Base-by-base conservation (phyloP, 2,888 invertebrate species). In the Parnassius glacialis region DNA sequence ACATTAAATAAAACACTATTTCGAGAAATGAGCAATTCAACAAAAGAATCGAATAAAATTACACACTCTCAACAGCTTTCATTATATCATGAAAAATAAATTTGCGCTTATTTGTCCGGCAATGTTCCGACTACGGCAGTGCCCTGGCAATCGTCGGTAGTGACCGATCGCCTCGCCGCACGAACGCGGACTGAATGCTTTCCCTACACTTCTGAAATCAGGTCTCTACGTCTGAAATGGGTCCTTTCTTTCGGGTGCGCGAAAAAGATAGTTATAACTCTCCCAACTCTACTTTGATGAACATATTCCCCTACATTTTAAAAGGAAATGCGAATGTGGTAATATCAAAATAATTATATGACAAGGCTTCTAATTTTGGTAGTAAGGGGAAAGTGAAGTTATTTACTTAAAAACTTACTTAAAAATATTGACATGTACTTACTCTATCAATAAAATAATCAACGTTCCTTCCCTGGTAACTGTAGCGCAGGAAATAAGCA, bases 151-250 rank as follows among this genome's bases (percentile, higher is more conserved):
- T 66, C 73, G 69, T 52, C 25, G 80, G 34, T 41, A 53, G 50
- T 84, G 72, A 78, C 86, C 85, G 79, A 78, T 68, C 80, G 78
- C 79, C 80, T 73, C 74, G 85, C 87, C 89, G 89, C 87, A 75
- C 79, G 70, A 79, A 74, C 87, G 88, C 90, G 89, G 85, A 90
- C 90, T 89, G 84, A 85, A 84, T 76, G 77, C 76, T 81, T 83
- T 78, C 74, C 78, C 74, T 75, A 75, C 75, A 72, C 68, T 72
- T 68, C 72, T 74, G 73, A 75, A 74, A 75, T 70, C 76, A 72
- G 71, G 68, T 66, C 66, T 71, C 67, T 69, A 66, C 64, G 57
- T 58, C 67, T 70, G 69, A 70, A 72, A 51, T 41, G 42, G 44
- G 11, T 78, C 72, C 70, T 76, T 79, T 74, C 71, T 67, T 57